Percentiles rank a stretch among this genome's conserved stretches.
These are phyloP conservation scores for Urophycis tenuis DNA, from an alignment of 2,797 vertebrate genomes.

Conservation along the genomic window DNA sequence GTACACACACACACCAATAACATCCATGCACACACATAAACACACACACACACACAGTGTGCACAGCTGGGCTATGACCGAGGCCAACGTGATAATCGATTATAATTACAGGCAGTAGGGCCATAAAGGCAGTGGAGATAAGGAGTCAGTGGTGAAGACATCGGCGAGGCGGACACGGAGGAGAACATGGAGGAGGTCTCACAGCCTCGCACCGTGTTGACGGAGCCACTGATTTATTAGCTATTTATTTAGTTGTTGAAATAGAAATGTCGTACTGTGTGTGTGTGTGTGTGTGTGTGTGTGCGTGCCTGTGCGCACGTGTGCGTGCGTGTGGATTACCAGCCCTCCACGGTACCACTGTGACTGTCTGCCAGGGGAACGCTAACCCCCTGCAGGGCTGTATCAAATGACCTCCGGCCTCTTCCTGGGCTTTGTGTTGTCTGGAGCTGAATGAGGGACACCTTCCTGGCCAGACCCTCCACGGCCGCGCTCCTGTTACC, in stretches of 20 bases:
- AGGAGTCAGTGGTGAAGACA: neutral
- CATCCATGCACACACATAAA: too few species aligned
- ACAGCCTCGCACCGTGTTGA: too few species aligned
- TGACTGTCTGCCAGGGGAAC: neutral
- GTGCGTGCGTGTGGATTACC: neutral
- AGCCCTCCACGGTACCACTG: neutral
- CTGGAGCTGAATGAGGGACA: neutral
- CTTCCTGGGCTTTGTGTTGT: neutral
- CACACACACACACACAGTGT: too few species aligned
- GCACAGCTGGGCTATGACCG: too few species aligned
- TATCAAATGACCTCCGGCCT: neutral
- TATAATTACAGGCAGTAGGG: neutral
- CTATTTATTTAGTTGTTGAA: too few species aligned
- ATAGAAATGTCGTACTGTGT: neutral
- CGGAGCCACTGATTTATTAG: too few species aligned
- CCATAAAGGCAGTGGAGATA: neutral
- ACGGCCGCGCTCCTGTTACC: neutral
- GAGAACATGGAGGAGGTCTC: too few species aligned
- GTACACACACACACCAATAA: too few species aligned
- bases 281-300: neutral
- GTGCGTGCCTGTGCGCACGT: neutral
- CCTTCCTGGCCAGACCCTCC: neutral
- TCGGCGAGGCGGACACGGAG: too few species aligned
- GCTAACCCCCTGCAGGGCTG: too few species aligned
- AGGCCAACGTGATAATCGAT: neutral